Evolutionary conservation across 2,797 vertebrate genomes (phyloP), one percentile per base, ranked within the genome.

Genomic region (Petrocephalus schoutedeni): DNA sequence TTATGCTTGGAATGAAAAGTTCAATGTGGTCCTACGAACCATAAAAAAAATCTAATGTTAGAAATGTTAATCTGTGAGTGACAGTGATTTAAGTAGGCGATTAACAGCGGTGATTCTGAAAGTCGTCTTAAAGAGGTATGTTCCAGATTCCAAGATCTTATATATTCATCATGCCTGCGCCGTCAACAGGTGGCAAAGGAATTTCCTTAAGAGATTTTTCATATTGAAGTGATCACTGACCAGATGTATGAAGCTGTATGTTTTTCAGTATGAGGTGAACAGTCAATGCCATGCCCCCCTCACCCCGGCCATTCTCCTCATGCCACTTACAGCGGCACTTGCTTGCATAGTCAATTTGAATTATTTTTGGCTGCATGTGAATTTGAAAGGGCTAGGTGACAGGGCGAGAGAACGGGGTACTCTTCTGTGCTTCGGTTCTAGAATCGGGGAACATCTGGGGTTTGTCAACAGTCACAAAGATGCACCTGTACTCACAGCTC

Each of bases 131-230:
- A 41, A 21, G 64, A 36, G 19, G 61, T 16, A 21, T 84, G 21
- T 83, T 82, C 41, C 45, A 87, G 57, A 77, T 80, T 74, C 56
- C 67, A 36, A 41, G 51, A 74, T 82, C 67, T 32, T 36, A 36
- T 80, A 74, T 58, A 80, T 7, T 87, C 41, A 86, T 59, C 16
- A 77, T 77, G 23, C 45, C 49, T 82, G 54, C 23, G 49, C 86
- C 58, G 3, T 80, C 82, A 87, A 77, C 88, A 89, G 88, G 88
- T 90, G 86, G 88, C 54, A 87, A 87, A 87, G 86, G 89, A 89
- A 89, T 89, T 90, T 90, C 61, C 64, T 86, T 51, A 41, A 77
- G 49, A 64, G 45, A 36, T 87, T 87, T 85, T 88, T 90, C 88
- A 85, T 85, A 89, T 83, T 87, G 36, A 86, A 56, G 32, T 71